These are phyloP conservation scores for Scarus forsteni DNA, from an alignment of 2,797 vertebrate genomes.

Conservation along the genomic window DNA sequence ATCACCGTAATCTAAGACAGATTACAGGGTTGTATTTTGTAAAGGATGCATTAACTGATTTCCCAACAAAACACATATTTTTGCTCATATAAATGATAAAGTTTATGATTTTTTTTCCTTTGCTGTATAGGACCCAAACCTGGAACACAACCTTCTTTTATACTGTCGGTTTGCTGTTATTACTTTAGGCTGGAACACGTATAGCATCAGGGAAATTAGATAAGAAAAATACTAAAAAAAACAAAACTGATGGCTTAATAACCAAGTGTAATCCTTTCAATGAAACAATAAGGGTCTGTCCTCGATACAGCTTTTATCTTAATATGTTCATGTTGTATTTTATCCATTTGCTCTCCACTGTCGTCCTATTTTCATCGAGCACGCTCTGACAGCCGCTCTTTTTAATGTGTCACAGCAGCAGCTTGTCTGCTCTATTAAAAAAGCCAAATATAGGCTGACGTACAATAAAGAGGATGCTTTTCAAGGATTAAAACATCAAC, in stretches of 20 bases:
- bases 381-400: background rate
- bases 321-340: slow-evolving; percentile 2
- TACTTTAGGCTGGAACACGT: too few species aligned
- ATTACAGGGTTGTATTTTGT: too few species aligned
- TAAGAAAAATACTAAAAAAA: background rate
- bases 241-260: background rate
- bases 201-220: too few species aligned
- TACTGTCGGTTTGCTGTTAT: too few species aligned
- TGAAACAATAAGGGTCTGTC: background rate
- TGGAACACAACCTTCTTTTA: too few species aligned
- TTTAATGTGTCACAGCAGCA: background rate
- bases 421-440: slow-evolving; percentile 5
- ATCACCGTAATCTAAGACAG: too few species aligned
- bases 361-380: slow-evolving; percentile 3
- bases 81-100: too few species aligned
- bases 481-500: slow-evolving; percentile 18
- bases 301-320: background rate
- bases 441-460: slow-evolving; percentile 4
- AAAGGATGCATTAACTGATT: too few species aligned
- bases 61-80: too few species aligned
- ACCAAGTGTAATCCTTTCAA: background rate
- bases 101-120: too few species aligned
- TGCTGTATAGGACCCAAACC: too few species aligned
- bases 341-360: background rate
- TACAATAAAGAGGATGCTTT: slow-evolving; percentile 1